phyloP scores from a whole-genome alignment of 2,113 vertebrate species.

The Takifugu bimaculatus region DNA sequence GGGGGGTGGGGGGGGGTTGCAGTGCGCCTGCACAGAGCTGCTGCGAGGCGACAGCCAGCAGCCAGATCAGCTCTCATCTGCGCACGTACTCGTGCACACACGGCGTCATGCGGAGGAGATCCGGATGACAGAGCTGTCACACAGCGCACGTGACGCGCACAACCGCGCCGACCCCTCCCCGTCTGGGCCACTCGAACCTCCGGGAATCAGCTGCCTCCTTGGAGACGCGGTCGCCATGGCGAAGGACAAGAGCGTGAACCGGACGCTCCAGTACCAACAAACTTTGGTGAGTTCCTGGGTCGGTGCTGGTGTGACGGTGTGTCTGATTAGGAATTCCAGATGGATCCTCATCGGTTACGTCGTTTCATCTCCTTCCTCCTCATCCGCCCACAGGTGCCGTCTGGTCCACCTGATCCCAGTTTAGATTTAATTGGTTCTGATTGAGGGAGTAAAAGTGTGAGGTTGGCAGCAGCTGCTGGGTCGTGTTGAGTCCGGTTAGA shows the following conservation, averaged over 20 bases:
- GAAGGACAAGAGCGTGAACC: constrained; percentile 65
- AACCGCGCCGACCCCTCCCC: constrained; percentile 4
- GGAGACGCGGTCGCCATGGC: constrained; percentile 64
- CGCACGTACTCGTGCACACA: background rate
- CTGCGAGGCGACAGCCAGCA: constrained; percentile 35
- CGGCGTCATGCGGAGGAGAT: background rate
- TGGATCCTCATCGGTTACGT: background rate
- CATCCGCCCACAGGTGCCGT: constrained; percentile 63
- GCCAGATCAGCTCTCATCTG: constrained; percentile 27
- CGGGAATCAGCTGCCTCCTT: constrained; percentile 18
- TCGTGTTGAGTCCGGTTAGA: no score
- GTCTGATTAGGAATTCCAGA: background rate
- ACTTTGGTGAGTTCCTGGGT: constrained; percentile 74
- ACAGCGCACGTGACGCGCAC: constrained; percentile 22
- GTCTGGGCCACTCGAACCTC: constrained; percentile 12
- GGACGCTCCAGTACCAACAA: constrained; percentile 75
- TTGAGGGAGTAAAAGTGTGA: constrained; percentile 7
- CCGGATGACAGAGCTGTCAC: constrained; percentile 41
- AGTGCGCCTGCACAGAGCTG: constrained; percentile 41
- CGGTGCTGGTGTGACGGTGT: constrained; percentile 5
- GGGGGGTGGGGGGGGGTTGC: constrained; percentile 49
- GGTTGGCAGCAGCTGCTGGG: background rate
- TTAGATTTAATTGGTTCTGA: constrained; percentile 31
- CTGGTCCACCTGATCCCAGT: constrained; percentile 23
- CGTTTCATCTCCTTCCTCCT: background rate